Conservation (phyloP, 2,113 vertebrate species). For the Callionymus lyra region DNA sequence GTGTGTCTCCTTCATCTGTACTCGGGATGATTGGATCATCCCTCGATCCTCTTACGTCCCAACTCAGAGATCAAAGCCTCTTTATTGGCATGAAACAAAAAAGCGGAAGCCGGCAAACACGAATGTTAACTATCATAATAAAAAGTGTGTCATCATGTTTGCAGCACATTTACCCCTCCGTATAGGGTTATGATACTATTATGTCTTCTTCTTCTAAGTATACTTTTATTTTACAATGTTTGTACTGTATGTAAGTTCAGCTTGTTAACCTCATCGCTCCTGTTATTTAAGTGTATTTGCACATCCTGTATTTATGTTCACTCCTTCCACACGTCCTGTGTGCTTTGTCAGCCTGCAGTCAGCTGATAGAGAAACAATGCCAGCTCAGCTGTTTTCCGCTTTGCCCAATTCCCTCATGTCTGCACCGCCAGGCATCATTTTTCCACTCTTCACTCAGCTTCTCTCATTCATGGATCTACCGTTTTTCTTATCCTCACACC, state of each 20-base stretch:
- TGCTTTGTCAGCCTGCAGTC: slow-evolving; percentile 51
- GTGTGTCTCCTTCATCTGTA: slow-evolving; percentile 12
- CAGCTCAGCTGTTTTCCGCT: slow-evolving; percentile 52
- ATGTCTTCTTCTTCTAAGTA: no score
- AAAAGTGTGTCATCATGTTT: no score
- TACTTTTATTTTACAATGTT: no score
- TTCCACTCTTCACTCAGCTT: background rate
- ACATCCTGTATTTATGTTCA: slow-evolving; percentile 10
- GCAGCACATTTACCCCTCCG: no score
- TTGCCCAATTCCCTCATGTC: slow-evolving; percentile 13
- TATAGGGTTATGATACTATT: no score
- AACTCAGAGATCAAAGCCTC: slow-evolving; percentile 32
- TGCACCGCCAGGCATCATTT: slow-evolving; percentile 20
- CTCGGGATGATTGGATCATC: slow-evolving; percentile 42
- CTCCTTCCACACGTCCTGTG: slow-evolving; percentile 19
- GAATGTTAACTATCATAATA: background rate
- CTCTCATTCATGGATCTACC: slow-evolving; percentile 6
- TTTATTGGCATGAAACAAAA: slow-evolving; percentile 37
- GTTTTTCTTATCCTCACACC: slow-evolving; percentile 5
- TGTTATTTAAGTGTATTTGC: slow-evolving; percentile 6
- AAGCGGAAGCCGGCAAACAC: slow-evolving; percentile 20
- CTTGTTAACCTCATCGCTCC: no score
- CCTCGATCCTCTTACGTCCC: slow-evolving; percentile 39
- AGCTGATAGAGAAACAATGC: slow-evolving; percentile 51
- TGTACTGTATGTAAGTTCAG: no score